Evolutionary conservation across 1,140 invertebrate genomes (phyloP).

Genomic region (Drosophila orosa): DNA sequence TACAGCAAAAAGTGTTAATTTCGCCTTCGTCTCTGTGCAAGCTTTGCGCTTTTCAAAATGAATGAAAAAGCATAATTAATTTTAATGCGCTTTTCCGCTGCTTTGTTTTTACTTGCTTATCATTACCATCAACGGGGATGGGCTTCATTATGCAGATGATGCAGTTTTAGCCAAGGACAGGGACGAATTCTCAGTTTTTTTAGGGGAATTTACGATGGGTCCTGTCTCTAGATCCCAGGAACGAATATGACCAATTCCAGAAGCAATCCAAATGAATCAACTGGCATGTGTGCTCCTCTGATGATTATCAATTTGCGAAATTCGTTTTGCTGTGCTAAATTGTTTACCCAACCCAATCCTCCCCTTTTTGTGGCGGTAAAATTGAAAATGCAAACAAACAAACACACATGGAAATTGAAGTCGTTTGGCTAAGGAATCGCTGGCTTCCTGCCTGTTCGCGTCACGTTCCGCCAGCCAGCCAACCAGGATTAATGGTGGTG

Average conservation of each 20-base stretch:
- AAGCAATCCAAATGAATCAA: conserved; percentile 15
- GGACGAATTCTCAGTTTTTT: not conserved
- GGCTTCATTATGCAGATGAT: conserved; percentile 34
- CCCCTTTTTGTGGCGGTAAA: conserved; percentile 34
- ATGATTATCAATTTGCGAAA: conserved; percentile 74
- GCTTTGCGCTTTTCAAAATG: conserved; percentile 20
- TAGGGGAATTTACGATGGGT: not conserved
- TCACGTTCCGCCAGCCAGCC: conserved; percentile 35
- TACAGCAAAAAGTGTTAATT: conserved; percentile 23
- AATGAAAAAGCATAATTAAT: conserved; percentile 66
- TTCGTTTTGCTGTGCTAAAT: conserved; percentile 56
- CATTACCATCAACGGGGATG: conserved; percentile 39
- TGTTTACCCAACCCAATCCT: conserved; percentile 31
- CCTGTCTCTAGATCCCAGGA: not conserved
- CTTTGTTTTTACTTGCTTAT: conserved; percentile 35
- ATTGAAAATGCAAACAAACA: conserved; percentile 67
- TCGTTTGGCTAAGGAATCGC: conserved; percentile 52
- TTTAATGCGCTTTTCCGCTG: conserved; percentile 63
- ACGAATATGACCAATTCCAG: conserved; percentile 5
- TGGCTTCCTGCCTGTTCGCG: conserved; percentile 28
- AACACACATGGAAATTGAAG: conserved; percentile 68
- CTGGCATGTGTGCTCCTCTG: conserved; percentile 18
- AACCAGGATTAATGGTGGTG: conserved; percentile 63
- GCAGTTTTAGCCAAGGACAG: conserved; percentile 23
- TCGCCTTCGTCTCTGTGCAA: conserved; percentile 10